Evolutionary conservation across 1,140 invertebrate species (phyloP).

Genomic region (Listronotus bonariensis): DNA sequence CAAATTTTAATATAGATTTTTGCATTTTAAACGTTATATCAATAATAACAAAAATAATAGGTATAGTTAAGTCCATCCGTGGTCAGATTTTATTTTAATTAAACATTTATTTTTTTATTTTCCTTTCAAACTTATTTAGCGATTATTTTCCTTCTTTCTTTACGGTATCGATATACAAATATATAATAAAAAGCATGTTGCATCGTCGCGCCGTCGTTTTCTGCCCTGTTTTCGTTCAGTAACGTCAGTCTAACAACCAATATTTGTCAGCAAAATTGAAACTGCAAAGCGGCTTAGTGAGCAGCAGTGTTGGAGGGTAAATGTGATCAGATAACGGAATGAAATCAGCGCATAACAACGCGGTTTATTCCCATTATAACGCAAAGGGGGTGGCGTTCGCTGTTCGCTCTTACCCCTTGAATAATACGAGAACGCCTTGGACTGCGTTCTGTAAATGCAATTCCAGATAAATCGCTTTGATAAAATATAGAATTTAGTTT

Average conservation of each 20-base stretch:
- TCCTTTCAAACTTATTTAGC: too few species aligned
- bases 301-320: slow-evolving; percentile 43
- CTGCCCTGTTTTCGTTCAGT: too few species aligned
- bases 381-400: slow-evolving; percentile 38
- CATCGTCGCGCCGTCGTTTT: too few species aligned
- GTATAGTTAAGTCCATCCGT: too few species aligned
- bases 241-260: slow-evolving; percentile 33
- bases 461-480: slow-evolving; percentile 55
- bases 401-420: slow-evolving; percentile 37
- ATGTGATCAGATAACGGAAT: slow-evolving; percentile 52
- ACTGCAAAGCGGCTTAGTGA: slow-evolving; percentile 46
- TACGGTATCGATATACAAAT: too few species aligned
- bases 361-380: slow-evolving; percentile 56
- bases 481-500: slow-evolving; percentile 55
- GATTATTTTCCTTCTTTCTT: too few species aligned
- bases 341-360: slow-evolving; percentile 57
- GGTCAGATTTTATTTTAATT: too few species aligned
- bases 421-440: slow-evolving; percentile 39
- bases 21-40: too few species aligned
- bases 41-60: too few species aligned
- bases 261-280: slow-evolving; percentile 47
- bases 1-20: too few species aligned
- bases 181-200: too few species aligned
- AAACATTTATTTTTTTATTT: too few species aligned
- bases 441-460: slow-evolving; percentile 48